Base-by-base conservation (phyloP, 2,113 vertebrate species). In the Tursiops truncatus region DNA sequence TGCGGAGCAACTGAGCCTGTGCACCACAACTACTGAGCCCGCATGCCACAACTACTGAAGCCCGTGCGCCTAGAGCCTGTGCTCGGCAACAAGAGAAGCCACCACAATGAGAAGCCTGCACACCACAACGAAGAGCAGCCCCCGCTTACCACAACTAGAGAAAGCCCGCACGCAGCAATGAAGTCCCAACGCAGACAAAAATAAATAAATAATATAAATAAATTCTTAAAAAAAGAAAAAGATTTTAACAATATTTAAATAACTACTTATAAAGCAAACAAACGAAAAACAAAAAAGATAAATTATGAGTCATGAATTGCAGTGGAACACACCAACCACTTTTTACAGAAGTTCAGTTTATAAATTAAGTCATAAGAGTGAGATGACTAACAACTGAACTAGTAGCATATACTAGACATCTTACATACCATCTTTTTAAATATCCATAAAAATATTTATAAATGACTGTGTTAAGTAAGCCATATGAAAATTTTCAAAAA, bases 191-290 rank as follows among this genome's bases (percentile, higher is more conserved):
- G 56, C 17, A 58, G 18, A 2, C 56, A 20, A 58, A 58, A 21
- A 53, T 6, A 53, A 58, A 58, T 58, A 58, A 53, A 53, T 53
- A 53, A 53, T 53, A 53, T 53, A 53, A 53, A 53, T 53, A 15
- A 53, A 53, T 53, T 53, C 15, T 53, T 53, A 53, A 53, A 53
- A 53, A 53, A 53, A 17, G 53, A 53, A 53, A 53, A 79, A 63
- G 50, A 87, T 62, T 25, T 83, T 76, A 58, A 65, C 70, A 95
- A 41, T 91, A 83, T 67, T 90, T 96, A 90, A 89, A 87, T 53
- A 89, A 95, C 13, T 63, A 41, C 74, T 65, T 81, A 88, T 58
- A 89, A 92, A 89, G 20, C 2, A 53, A 95, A 84, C 47, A 94
- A 85, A 79, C 14, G 93, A 87, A 95, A 93, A 50, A 68, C 18